Base-by-base conservation (phyloP, 2,797 vertebrate species). In the Cottoperca gobio region DNA sequence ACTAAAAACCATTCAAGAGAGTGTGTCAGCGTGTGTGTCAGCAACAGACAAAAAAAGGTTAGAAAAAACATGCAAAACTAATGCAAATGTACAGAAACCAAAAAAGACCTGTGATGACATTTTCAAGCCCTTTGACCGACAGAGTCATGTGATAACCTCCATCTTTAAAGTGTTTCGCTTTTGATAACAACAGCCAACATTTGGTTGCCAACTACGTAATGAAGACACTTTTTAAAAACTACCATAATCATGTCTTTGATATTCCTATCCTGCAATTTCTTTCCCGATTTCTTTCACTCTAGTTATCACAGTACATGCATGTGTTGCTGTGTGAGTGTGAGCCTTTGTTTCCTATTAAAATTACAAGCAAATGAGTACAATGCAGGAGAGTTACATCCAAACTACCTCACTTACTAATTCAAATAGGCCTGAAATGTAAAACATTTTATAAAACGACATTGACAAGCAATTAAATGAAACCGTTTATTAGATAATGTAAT, bases 281-380 rank as follows among this genome's bases (percentile, higher is more conserved):
- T n/a, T n/a, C n/a, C n/a, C n/a, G n/a, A 37, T 52, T 52, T 28
- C 61, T 57, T 6, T 8, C 24, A 14, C 12, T 48, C 40, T 28
- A 31, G 26, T 54, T 37, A 40, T 37, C 49, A 26, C 50, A 52
- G 49, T 71, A 53, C 57, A 66, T 73, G 74, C 70, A 58, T 49
- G 53, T 45, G 21, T 70, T 45, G 35, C n/a, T 78, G 52, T 64
- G 43, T 50, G 28, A 57, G 67, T 60, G 60, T 58, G 26, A 59
- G 37, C 17, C 16, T 82, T 40, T 24, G 43, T 74, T 58, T 73
- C 39, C 40, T 39, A 59, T 33, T 39, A 52, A 76, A 85, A 80
- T 61, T 81, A 74, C 67, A 83, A 81, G 73, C 83, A 89, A 74
- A 85, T 79, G 74, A 78, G 68, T 33, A 12, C 37, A 83, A 49